Conservation (phyloP, 2,113 vertebrate genomes). For the Podocnemis expansa region DNA sequence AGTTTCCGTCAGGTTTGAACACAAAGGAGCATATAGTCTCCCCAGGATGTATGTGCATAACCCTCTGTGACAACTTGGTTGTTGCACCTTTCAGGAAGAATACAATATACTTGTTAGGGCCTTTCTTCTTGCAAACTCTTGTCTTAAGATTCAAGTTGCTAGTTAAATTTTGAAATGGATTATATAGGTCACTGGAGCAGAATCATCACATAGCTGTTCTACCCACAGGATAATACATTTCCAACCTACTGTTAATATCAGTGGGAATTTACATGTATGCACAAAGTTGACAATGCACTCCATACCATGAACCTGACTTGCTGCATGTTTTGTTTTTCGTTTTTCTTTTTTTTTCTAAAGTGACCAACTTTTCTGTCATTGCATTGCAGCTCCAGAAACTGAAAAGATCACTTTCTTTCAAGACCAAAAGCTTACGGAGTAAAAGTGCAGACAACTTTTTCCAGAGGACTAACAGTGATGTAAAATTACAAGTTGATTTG, state of each 20-base stretch:
- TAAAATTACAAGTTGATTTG: conserved; percentile 84
- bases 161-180: not conserved
- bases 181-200: not conserved
- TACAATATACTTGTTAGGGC: not conserved
- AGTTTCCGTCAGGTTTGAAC: not conserved
- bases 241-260: not conserved
- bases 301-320: not conserved
- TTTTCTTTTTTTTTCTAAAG: not conserved
- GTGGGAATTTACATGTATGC: not conserved
- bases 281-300: not conserved
- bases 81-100: not conserved
- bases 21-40: not conserved
- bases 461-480: conserved; percentile 85
- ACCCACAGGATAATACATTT: not conserved
- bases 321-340: not conserved
- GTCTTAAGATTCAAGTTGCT: not conserved
- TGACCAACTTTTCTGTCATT: conserved; percentile 63
- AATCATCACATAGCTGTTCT: not conserved
- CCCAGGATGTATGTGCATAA: rapidly evolving
- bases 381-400: conserved; percentile 92
- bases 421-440: conserved; percentile 96
- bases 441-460: conserved; percentile 99
- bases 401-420: conserved; percentile 97
- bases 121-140: not conserved
- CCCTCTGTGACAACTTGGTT: not conserved